Percentiles rank a stretch among this genome's conserved stretches.
Evolutionary conservation across 2,888 invertebrate genomes (phyloP).

Genomic region (Tipula confusa): DNA sequence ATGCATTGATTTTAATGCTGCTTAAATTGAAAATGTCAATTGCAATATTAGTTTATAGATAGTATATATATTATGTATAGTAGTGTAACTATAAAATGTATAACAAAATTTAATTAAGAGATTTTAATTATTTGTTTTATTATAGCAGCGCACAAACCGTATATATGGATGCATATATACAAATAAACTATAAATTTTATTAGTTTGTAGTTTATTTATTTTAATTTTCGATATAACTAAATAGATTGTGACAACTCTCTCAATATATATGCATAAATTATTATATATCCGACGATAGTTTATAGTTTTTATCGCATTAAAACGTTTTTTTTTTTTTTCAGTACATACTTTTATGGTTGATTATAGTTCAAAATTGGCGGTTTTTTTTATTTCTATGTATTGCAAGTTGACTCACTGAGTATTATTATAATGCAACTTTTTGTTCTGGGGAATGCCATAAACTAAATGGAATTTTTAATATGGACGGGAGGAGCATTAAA

Average conservation of each 20-base stretch:
- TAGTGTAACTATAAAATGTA: neutral
- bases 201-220: neutral
- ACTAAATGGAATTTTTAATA: conserved; percentile 25
- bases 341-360: neutral
- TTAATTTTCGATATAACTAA: neutral
- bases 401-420: neutral
- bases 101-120: conserved; percentile 1
- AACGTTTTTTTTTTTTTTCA: neutral
- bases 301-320: conserved; percentile 20
- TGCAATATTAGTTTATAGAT: neutral
- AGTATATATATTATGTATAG: too few species aligned
- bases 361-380: neutral
- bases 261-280: neutral
- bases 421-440: conserved; percentile 3
- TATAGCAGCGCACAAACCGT: neutral
- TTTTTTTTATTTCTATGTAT: neutral
- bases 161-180: neutral
- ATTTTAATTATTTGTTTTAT: neutral
- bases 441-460: neutral
- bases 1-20: neutral
- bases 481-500: neutral
- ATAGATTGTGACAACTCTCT: conserved; percentile 8
- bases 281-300: neutral
- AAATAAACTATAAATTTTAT: neutral
- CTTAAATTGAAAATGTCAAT: neutral